A percentile compares a stretch with the other conserved stretches of the same genome.
Conservation (phyloP, 2,113 vertebrate genomes). For the Perca schrenkii region DNA sequence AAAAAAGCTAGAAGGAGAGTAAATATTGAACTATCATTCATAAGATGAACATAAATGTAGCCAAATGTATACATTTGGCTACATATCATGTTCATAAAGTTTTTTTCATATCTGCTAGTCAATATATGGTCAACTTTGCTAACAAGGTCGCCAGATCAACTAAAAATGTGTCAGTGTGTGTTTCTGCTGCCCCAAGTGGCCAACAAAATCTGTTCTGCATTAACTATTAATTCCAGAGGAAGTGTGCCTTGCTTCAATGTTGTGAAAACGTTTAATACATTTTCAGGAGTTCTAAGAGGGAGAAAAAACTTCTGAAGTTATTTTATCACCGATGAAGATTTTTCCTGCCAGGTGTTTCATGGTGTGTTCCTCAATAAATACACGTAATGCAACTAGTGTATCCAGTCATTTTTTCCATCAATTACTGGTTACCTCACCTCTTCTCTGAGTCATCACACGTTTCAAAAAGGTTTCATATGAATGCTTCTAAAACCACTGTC, state of each 20-base stretch:
- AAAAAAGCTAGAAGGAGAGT: neutral
- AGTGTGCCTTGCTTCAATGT: neutral
- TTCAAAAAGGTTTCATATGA: conserved; percentile 37
- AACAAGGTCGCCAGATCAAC: neutral
- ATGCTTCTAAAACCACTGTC: conserved; percentile 31
- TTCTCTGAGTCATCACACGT: conserved; percentile 40
- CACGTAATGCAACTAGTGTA: neutral
- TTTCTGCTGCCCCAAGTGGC: neutral
- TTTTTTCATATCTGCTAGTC: neutral
- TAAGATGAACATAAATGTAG: neutral
- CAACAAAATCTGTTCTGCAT: neutral
- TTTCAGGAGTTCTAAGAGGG: neutral
- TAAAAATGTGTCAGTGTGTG: neutral
- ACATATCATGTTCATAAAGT: neutral
- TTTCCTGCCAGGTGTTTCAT: conserved; percentile 24
- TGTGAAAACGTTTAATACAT: neutral
- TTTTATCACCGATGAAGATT: neutral
- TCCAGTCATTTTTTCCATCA: conserved; percentile 36
- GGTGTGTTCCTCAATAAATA: conserved; percentile 20
- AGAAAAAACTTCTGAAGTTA: neutral
- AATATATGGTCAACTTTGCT: neutral
- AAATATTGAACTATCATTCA: neutral
- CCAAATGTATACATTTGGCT: neutral
- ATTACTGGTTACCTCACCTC: conserved; percentile 35
- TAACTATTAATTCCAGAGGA: neutral